A percentile compares a stretch with the other conserved stretches of the same genome.
phyloP scores from a whole-genome alignment of 2,797 vertebrate species.

The Mormyrus hasselquistii region DNA sequence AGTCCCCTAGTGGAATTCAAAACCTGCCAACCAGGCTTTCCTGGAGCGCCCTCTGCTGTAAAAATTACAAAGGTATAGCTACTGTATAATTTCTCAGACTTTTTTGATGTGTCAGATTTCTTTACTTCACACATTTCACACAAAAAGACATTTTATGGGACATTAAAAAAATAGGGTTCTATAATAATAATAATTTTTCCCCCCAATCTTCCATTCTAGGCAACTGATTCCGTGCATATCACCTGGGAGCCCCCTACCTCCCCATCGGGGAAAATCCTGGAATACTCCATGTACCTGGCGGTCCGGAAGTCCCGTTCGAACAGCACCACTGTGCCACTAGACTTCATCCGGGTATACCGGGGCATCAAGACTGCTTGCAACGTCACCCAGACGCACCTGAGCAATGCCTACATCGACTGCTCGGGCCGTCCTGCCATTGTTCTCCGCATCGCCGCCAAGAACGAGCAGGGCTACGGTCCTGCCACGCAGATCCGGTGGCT shows the following conservation, averaged over 20 bases:
- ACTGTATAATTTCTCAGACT: neutral
- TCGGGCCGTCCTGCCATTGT: slow-evolving; percentile 86
- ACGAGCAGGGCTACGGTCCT: slow-evolving; percentile 92
- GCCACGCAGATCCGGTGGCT: slow-evolving; percentile 98
- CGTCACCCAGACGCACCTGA: slow-evolving; percentile 75
- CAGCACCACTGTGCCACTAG: slow-evolving; percentile 63
- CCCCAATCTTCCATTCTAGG: slow-evolving; percentile 51
- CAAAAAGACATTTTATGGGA: neutral
- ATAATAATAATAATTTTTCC: neutral
- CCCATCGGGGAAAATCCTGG: slow-evolving; percentile 85
- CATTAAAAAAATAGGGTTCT: neutral
- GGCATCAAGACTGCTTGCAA: slow-evolving; percentile 84
- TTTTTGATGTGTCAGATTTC: neutral
- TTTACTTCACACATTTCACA: neutral
- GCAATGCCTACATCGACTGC: slow-evolving; percentile 87
- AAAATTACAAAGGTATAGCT: slow-evolving; percentile 82
- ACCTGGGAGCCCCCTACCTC: slow-evolving; percentile 91
- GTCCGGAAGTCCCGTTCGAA: slow-evolving; percentile 72
- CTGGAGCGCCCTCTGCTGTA: slow-evolving; percentile 91
- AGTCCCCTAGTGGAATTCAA: slow-evolving; percentile 89
- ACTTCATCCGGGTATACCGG: slow-evolving; percentile 95
- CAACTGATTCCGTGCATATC: slow-evolving; percentile 83
- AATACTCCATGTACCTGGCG: slow-evolving; percentile 95
- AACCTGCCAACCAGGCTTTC: slow-evolving; percentile 93
- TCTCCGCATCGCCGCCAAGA: slow-evolving; percentile 95